Percentiles rank a stretch among this genome's conserved stretches.
Conservation (phyloP, 2,888 invertebrate species). For the Digitonthophagus gazella region DNA sequence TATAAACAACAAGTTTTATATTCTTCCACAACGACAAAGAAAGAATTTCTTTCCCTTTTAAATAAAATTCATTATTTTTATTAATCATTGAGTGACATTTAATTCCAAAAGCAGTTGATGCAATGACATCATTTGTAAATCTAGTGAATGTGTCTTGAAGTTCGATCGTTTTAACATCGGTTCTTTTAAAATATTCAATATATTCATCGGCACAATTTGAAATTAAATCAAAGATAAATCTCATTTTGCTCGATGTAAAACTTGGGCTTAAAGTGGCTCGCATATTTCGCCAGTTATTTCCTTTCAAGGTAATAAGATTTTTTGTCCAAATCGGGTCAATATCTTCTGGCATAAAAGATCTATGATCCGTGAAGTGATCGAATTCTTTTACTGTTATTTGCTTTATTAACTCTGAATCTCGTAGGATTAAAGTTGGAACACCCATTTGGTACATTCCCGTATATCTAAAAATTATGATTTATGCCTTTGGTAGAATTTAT, state of each 20-base stretch:
- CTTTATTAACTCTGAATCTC: conserved; percentile 44
- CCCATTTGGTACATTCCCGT: conserved; percentile 35
- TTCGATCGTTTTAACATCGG: too few relatives aligned
- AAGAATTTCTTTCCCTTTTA: too few relatives aligned
- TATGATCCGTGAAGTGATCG: conserved; percentile 47
- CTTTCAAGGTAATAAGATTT: conserved; percentile 32
- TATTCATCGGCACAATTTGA: conserved; percentile 41
- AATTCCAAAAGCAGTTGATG: too few relatives aligned
- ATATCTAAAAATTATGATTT: conserved; percentile 35
- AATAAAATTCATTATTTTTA: too few relatives aligned
- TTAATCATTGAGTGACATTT: too few relatives aligned
- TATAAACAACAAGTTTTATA: conserved; percentile 14
- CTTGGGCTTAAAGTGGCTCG: conserved; percentile 51
- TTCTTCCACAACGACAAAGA: conserved; percentile 39
- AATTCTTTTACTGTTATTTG: conserved; percentile 47
- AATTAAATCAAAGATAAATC: conserved; percentile 50
- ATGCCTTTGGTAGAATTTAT: too few relatives aligned
- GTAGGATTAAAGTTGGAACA: conserved; percentile 35
- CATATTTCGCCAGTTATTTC: conserved; percentile 46
- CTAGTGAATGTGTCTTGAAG: too few relatives aligned
- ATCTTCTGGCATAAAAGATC: conserved; percentile 36
- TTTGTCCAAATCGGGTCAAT: conserved; percentile 34
- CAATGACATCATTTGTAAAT: too few relatives aligned
- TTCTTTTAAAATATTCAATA: conserved; percentile 28
- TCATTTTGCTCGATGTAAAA: conserved; percentile 54